phyloP scores from a whole-genome alignment of 2,797 vertebrate genomes.

The Lepilemur ruficaudatus region DNA sequence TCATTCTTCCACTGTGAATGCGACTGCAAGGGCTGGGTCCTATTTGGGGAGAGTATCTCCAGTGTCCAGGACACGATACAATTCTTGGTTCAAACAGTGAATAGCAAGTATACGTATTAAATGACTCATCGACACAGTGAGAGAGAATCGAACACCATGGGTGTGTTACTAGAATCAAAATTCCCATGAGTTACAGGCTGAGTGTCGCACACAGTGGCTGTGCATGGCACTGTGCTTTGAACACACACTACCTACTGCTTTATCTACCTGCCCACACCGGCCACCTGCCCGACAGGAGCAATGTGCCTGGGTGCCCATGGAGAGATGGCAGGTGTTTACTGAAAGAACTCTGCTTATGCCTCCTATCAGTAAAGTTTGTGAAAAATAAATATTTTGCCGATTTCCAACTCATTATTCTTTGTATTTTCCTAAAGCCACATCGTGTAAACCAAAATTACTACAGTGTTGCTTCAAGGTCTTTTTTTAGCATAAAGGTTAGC shows the following conservation, averaged over 20 bases:
- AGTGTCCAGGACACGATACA: not conserved
- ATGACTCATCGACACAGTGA: not conserved
- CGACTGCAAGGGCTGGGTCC: not conserved
- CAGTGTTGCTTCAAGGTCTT: not conserved
- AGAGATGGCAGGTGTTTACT: not conserved
- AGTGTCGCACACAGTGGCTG: rapidly evolving
- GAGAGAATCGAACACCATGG: not conserved
- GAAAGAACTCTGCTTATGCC: not conserved
- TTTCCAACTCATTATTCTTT: not conserved
- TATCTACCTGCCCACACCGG: not conserved
- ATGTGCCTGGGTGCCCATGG: not conserved
- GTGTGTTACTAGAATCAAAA: not conserved
- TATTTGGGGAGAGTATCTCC: not conserved
- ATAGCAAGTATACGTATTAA: not conserved
- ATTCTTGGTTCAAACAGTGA: not conserved
- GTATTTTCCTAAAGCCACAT: not conserved
- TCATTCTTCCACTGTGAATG: not conserved
- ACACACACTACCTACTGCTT: not conserved
- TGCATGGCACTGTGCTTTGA: rapidly evolving
- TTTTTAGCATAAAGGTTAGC: not conserved
- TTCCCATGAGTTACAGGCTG: not conserved
- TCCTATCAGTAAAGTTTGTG: not conserved
- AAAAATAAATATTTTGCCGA: not conserved
- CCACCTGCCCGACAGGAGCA: not conserved
- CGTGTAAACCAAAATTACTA: not conserved